Evolutionary conservation across 2,888 invertebrate species (phyloP), one percentile per base, ranked within the genome.

Genomic region (Dugesia japonica): DNA sequence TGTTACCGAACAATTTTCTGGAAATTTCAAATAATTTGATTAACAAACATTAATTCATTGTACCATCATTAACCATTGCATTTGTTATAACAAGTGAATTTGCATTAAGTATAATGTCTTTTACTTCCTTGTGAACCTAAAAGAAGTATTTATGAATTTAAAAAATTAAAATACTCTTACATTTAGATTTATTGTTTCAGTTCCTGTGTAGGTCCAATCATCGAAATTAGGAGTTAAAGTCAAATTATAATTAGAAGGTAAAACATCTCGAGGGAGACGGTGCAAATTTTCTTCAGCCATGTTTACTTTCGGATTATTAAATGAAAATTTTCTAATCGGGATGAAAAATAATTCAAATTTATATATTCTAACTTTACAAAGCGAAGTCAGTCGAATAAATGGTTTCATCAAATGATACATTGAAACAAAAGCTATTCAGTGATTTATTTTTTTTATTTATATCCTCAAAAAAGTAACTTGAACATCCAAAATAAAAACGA

Each of bases 31-130:
- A n/a, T n/a, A n/a, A n/a, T n/a, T n/a, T n/a, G n/a, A n/a, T n/a
- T n/a, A n/a, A n/a, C 31, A 31, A 31, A 4, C 13, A 31, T 7
- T 31, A 31, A 31, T 31, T 31, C 4, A 31, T 7, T 31, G 4
- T 13, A 56, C 56, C 56, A 20, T 56, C 56, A n/a, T 56, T 56
- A n/a, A 56, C 56, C 56, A 56, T 56, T n/a, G 56, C 56, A 56
- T 56, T 56, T 13, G 56, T 56, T 4, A 56, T 56, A n/a, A 56
- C 56, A 23, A 56, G 56, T 9, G 56, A 56, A 20, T 4, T 56
- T 23, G 56, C 56, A 56, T 56, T 56, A 4, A 56, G 56, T 4
- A 56, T n/a, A n/a, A 56, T 23, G 1, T 56, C 56, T 9, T 56
- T 56, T 23, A 56, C 56, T 56, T n/a, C 56, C 17, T 56, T 23